phyloP scores from a whole-genome alignment of 2,888 invertebrate genomes.

The Xestoiulus laeticollis region DNA sequence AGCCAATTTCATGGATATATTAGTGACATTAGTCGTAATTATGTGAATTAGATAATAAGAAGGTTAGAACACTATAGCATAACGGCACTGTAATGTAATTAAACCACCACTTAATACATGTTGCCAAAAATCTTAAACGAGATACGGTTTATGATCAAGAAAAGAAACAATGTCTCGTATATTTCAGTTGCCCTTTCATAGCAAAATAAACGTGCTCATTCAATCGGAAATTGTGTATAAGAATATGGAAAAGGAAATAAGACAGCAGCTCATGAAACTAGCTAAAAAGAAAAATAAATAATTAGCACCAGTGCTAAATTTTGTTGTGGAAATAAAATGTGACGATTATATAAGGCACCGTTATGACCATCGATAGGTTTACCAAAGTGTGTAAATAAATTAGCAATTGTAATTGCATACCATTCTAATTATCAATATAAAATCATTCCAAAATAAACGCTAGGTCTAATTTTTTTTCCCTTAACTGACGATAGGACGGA shows the following conservation, averaged over 20 bases:
- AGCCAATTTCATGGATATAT: constrained; percentile 14
- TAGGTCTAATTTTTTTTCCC: not conserved
- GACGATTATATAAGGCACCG: constrained; percentile 14
- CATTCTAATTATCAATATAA: not conserved
- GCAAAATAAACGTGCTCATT: not conserved
- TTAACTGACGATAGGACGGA: not conserved
- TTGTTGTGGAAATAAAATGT: not conserved
- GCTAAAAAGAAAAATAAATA: not conserved
- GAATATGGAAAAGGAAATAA: not conserved
- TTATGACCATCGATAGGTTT: constrained; percentile 11
- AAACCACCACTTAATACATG: constrained; percentile 35
- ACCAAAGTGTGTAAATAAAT: constrained; percentile 31
- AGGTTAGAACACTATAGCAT: not conserved
- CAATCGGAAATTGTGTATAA: not conserved
- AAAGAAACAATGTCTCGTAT: constrained; percentile 25
- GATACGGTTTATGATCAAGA: not conserved
- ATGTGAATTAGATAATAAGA: not conserved
- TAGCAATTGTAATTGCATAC: not conserved
- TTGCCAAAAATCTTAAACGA: not conserved
- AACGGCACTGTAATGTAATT: not conserved
- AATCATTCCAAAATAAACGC: not conserved
- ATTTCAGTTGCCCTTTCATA: not conserved
- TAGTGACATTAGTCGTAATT: not conserved
- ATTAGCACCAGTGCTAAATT: not conserved
- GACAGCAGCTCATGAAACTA: not conserved